Conservation (phyloP, 1,140 invertebrate species). For the Asobara japonica region DNA sequence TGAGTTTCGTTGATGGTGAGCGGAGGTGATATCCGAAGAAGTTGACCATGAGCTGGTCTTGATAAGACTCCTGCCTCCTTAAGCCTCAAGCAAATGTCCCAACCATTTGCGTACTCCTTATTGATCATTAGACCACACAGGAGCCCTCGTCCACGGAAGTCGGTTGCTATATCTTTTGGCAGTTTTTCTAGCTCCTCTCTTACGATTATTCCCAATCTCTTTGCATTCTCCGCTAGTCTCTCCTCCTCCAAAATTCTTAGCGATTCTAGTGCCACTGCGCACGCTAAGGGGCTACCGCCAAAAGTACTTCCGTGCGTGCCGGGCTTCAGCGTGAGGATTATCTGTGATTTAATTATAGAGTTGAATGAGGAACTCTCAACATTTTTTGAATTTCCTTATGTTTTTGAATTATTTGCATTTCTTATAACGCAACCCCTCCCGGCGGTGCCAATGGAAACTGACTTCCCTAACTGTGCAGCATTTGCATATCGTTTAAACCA, state of each 20-base stretch:
- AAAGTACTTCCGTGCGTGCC: slow-evolving; percentile 87
- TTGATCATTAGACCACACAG: slow-evolving; percentile 81
- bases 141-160: slow-evolving; percentile 80
- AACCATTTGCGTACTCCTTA: slow-evolving; percentile 72
- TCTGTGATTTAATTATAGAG: slow-evolving; percentile 50
- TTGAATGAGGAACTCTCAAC: slow-evolving; percentile 20
- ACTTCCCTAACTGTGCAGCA: too few relatives aligned
- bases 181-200: slow-evolving; percentile 71
- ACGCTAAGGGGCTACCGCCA: slow-evolving; percentile 85
- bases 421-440: too few relatives aligned
- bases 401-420: background rate
- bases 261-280: slow-evolving; percentile 72
- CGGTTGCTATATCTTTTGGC: slow-evolving; percentile 72
- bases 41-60: slow-evolving; percentile 82
- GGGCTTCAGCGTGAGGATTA: slow-evolving; percentile 80
- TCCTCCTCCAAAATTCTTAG: slow-evolving; percentile 76
- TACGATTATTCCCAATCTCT: slow-evolving; percentile 74
- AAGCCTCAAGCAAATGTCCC: slow-evolving; percentile 77
- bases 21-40: slow-evolving; percentile 80
- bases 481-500: too few relatives aligned
- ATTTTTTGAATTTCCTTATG: slow-evolving; percentile 15
- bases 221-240: slow-evolving; percentile 78
- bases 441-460: too few relatives aligned
- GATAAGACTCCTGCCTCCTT: slow-evolving; percentile 77
- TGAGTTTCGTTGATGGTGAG: slow-evolving; percentile 74